A percentile compares a stretch with the other conserved stretches of the same genome.
These are phyloP conservation scores for Adelosebastes latens DNA, from an alignment of 2,797 vertebrate genomes.

Conservation along the genomic window DNA sequence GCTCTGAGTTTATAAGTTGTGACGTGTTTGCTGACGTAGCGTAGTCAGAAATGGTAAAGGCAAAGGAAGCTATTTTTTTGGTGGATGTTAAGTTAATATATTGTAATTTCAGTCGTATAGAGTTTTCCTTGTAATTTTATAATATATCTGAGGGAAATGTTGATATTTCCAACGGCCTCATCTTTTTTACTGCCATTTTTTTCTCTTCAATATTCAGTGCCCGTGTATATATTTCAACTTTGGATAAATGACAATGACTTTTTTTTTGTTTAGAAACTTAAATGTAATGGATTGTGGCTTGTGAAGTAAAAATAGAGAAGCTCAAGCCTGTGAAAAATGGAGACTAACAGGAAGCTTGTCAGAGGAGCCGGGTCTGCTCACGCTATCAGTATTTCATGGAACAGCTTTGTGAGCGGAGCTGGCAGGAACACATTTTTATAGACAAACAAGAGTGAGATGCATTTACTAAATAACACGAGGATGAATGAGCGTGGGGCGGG, in stretches of 20 bases:
- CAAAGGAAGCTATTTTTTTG: no score
- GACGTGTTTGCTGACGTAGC: no score
- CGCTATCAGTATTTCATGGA: conserved; percentile 29
- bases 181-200: neutral
- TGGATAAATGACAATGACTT: neutral
- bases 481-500: neutral
- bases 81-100: no score
- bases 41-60: no score
- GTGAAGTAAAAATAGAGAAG: conserved; percentile 1
- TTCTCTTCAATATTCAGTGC: neutral
- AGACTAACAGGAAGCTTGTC: conserved; percentile 19
- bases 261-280: neutral
- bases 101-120: no score
- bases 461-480: conserved; percentile 23
- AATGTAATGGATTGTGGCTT: conserved; percentile 9
- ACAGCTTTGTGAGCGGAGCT: conserved; percentile 30
- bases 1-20: fast-evolving
- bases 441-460: conserved; percentile 35
- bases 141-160: no score
- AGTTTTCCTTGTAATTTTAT: no score
- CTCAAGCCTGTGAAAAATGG: conserved; percentile 26
- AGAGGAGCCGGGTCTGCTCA: neutral
- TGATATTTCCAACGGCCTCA: no score
- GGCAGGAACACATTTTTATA: conserved; percentile 31
- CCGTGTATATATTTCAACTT: neutral